These are phyloP conservation scores for Tubulanus polymorphus DNA, from an alignment of 2,888 invertebrate genomes.

Conservation along the genomic window DNA sequence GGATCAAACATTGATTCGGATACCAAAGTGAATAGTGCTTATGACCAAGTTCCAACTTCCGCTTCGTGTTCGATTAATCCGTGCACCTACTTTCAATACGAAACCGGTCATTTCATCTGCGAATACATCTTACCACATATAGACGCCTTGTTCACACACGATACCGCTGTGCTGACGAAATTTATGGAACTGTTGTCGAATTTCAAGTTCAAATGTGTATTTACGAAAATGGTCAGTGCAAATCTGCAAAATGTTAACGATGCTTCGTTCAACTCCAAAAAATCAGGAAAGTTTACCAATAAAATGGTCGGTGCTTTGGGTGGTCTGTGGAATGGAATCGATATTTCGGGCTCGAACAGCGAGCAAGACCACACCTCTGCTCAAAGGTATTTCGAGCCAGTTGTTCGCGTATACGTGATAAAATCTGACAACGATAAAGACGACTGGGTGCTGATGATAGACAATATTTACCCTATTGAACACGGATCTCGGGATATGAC, in stretches of 20 bases:
- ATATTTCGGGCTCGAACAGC: neutral
- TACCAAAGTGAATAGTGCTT: neutral
- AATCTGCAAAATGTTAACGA: neutral
- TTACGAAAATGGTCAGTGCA: neutral
- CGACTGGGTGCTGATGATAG: neutral
- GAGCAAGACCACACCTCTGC: neutral
- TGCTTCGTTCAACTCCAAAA: neutral
- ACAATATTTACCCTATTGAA: neutral
- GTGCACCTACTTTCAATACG: neutral
- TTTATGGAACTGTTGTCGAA: slow-evolving; percentile 1
- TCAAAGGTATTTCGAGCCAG: neutral
- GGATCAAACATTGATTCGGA: neutral
- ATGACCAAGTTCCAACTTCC: neutral
- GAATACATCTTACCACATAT: neutral
- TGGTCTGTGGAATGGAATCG: neutral
- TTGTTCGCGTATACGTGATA: slow-evolving; percentile 2
- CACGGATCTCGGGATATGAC: neutral
- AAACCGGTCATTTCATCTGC: neutral
- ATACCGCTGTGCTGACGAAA: neutral
- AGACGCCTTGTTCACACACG: slow-evolving; percentile 1
- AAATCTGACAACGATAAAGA: neutral
- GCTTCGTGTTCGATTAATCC: neutral
- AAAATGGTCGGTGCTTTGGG: neutral
- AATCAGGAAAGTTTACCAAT: neutral
- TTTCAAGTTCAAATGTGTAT: slow-evolving; percentile 2